Percentiles rank a stretch among this genome's conserved stretches.
Evolutionary conservation across 2,888 invertebrate genomes (phyloP).

Genomic region (Apodemia duryi): DNA sequence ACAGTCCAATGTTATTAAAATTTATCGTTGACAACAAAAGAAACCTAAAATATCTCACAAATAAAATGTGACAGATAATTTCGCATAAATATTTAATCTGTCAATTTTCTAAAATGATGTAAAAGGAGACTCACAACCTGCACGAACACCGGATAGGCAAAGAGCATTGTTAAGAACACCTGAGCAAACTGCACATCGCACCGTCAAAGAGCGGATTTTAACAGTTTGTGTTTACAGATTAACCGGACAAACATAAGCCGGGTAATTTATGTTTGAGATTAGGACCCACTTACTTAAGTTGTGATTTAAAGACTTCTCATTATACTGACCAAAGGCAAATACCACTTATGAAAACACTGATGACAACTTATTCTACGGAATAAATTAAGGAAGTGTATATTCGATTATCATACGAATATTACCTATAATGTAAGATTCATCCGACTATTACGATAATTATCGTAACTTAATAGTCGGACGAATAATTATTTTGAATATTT

Average conservation of each 20-base stretch:
- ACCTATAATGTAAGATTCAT: too few species aligned
- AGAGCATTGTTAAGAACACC: constrained; percentile 44
- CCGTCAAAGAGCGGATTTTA: constrained; percentile 67
- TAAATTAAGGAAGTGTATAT: too few species aligned
- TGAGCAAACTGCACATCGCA: constrained; percentile 60
- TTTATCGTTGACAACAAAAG: constrained; percentile 9
- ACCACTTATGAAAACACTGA: constrained; percentile 27
- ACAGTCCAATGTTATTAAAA: too few species aligned
- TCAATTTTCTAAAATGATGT: constrained; percentile 21
- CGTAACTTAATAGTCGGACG: too few species aligned
- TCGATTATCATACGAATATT: too few species aligned
- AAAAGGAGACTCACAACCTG: constrained; percentile 23
- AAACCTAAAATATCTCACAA: neutral
- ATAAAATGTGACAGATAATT: constrained; percentile 14
- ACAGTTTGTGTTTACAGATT: constrained; percentile 74
- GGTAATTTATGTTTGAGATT: constrained; percentile 60
- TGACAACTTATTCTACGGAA: too few species aligned
- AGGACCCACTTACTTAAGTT: constrained; percentile 2
- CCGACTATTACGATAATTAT: too few species aligned
- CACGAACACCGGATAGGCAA: constrained; percentile 46
- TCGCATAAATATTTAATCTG: constrained; percentile 19
- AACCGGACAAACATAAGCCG: constrained; percentile 65
- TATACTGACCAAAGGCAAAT: constrained; percentile 31
- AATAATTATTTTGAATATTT: too few species aligned
- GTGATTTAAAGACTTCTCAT: constrained; percentile 12